These are phyloP conservation scores for Rousettus madagascariensis DNA, from an alignment of 2,797 vertebrate species.

Conservation along the genomic window DNA sequence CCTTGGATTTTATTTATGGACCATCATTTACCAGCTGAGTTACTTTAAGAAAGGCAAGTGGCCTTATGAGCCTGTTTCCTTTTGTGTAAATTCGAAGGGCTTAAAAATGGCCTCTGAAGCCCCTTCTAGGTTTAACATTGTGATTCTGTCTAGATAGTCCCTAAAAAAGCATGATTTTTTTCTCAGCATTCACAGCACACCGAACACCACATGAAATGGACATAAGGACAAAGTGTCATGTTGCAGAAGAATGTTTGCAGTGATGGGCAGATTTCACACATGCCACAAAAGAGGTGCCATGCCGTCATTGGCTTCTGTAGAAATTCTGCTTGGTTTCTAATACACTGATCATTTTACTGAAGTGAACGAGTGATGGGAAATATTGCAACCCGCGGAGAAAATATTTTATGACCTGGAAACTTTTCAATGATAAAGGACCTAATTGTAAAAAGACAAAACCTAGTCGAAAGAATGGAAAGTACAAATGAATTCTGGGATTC, in stretches of 20 bases:
- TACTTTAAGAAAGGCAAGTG: not conserved
- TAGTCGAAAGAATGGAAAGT: not conserved
- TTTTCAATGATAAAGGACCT: not conserved
- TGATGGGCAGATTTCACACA: conserved; percentile 63
- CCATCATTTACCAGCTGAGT: not conserved
- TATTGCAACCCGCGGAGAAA: conserved; percentile 10
- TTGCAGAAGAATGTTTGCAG: conserved; percentile 59
- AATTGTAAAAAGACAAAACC: not conserved
- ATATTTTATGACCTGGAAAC: conserved; percentile 6
- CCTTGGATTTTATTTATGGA: not conserved
- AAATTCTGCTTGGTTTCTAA: conserved; percentile 26
- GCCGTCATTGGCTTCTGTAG: conserved; percentile 43
- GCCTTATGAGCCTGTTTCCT: not conserved
- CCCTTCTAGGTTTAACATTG: not conserved
- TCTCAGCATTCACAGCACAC: not conserved
- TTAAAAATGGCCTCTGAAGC: not conserved
- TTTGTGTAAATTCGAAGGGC: not conserved
- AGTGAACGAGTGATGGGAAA: conserved; percentile 48
- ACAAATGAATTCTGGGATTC: not conserved
- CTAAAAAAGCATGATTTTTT: not conserved
- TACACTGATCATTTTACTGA: conserved; percentile 66
- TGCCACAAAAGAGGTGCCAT: conserved; percentile 45
- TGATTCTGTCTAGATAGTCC: not conserved
- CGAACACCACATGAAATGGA: not conserved
- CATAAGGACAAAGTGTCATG: conserved; percentile 27